Percentiles rank a stretch among this genome's conserved stretches.
phyloP scores from a whole-genome alignment of 2,113 vertebrate genomes.

The Pangasianodon gigas region DNA sequence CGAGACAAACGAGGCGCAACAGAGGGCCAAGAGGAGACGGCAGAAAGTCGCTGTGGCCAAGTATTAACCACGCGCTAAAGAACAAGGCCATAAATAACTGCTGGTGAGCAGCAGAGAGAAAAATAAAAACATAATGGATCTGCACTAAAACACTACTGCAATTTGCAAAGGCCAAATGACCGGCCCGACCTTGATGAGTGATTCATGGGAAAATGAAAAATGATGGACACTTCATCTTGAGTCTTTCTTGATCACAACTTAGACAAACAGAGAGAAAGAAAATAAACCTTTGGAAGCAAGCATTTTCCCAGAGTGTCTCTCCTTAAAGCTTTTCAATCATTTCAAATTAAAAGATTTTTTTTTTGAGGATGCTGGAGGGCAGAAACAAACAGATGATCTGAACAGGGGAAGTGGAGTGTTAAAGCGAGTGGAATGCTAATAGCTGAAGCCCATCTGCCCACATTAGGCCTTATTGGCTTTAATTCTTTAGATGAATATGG shows the following conservation, averaged over 20 bases:
- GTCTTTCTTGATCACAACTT: slow-evolving; percentile 47
- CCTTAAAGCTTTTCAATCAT: slow-evolving; percentile 60
- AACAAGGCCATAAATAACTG: slow-evolving; percentile 36
- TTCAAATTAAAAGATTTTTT: slow-evolving; percentile 60
- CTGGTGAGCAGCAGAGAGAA: slow-evolving; percentile 14
- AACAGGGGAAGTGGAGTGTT: slow-evolving; percentile 58
- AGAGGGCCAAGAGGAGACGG: slow-evolving; percentile 8
- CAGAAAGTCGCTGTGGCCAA: slow-evolving; percentile 28
- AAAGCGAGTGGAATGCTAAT: slow-evolving; percentile 67
- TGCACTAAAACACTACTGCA: slow-evolving; percentile 30
- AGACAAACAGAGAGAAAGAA: slow-evolving; percentile 43
- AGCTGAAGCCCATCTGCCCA: slow-evolving; percentile 66
- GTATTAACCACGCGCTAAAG: slow-evolving; percentile 20
- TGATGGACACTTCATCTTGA: slow-evolving; percentile 19
- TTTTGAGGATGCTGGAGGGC: slow-evolving; percentile 62
- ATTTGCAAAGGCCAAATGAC: slow-evolving; percentile 37
- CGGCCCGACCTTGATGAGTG: slow-evolving; percentile 45
- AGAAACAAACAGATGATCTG: slow-evolving; percentile 63
- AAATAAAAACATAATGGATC: slow-evolving; percentile 4
- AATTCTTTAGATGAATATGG: slow-evolving; percentile 66
- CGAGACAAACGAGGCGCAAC: slow-evolving; percentile 31
- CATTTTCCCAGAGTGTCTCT: slow-evolving; percentile 38
- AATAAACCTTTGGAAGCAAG: slow-evolving; percentile 51
- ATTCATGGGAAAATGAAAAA: slow-evolving; percentile 36
- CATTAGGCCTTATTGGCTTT: slow-evolving; percentile 69